phyloP scores from a whole-genome alignment of 2,797 vertebrate species.

The Acridotheres tristis region DNA sequence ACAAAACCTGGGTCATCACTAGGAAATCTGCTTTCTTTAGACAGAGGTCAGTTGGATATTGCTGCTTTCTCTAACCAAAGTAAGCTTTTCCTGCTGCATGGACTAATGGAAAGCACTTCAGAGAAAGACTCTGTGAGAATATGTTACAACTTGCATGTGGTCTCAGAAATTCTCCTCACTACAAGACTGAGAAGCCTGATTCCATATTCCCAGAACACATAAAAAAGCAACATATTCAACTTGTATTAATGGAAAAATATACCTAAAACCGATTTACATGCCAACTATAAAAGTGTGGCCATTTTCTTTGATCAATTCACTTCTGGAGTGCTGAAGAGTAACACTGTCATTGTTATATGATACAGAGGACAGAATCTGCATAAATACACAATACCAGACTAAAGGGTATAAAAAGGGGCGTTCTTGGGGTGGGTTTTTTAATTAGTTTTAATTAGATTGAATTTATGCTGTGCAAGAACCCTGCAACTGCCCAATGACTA shows the following conservation, averaged over 20 bases:
- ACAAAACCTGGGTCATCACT: background rate
- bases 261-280: background rate
- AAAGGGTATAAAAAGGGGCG: accelerated
- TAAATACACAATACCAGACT: background rate
- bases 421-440: background rate
- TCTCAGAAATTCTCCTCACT: background rate
- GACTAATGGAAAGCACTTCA: background rate
- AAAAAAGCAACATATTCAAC: background rate
- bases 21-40: background rate
- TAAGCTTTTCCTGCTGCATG: background rate
- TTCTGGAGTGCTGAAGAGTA: background rate
- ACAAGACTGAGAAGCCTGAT: background rate
- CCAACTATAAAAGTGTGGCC: background rate
- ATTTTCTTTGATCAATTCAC: background rate
- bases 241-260: background rate
- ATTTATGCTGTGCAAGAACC: background rate
- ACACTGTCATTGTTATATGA: background rate
- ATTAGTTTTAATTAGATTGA: background rate
- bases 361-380: background rate
- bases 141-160: background rate
- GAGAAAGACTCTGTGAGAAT: background rate
- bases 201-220: background rate
- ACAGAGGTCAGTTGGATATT: background rate
- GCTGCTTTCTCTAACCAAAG: background rate
- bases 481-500: background rate